phyloP scores from a whole-genome alignment of 1,140 invertebrate species.

The Epicauta chinensis region DNA sequence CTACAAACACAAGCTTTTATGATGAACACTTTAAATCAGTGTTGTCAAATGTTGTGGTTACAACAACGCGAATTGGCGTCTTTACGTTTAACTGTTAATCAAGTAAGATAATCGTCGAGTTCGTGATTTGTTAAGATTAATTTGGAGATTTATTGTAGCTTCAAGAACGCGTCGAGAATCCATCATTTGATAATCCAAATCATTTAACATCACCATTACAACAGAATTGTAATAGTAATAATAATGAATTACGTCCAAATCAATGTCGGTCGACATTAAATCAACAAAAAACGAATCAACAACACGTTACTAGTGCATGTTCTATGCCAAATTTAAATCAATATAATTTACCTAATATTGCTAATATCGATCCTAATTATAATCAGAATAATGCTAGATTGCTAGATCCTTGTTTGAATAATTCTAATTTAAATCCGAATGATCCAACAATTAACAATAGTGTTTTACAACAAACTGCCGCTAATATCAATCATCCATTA shows the following conservation, averaged over 20 bases:
- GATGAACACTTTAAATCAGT: slow-evolving; percentile 44
- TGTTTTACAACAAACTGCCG: slow-evolving; percentile 26
- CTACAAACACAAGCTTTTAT: slow-evolving; percentile 45
- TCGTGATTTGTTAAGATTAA: neutral
- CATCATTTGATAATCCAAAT: neutral
- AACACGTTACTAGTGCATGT: slow-evolving; percentile 29
- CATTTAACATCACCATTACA: slow-evolving; percentile 6
- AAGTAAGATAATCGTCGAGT: neutral
- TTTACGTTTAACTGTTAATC: slow-evolving; percentile 35
- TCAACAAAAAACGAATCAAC: slow-evolving; percentile 29
- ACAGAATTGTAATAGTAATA: neutral
- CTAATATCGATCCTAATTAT: slow-evolving; percentile 28
- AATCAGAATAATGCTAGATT: slow-evolving; percentile 26
- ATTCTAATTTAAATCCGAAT: slow-evolving; percentile 12
- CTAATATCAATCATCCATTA: slow-evolving; percentile 33
- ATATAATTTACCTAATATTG: slow-evolving; percentile 21
- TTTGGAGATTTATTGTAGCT: slow-evolving; percentile 6
- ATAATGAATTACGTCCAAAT: neutral
- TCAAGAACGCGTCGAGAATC: slow-evolving; percentile 10
- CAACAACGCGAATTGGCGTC: slow-evolving; percentile 44
- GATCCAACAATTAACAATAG: slow-evolving; percentile 28
- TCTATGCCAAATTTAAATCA: slow-evolving; percentile 36
- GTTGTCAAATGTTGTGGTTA: slow-evolving; percentile 46
- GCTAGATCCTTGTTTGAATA: slow-evolving; percentile 34
- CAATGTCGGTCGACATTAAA: slow-evolving; percentile 8